Base-by-base conservation (phyloP, 2,113 vertebrate species). In the Gymnogyps californianus region DNA sequence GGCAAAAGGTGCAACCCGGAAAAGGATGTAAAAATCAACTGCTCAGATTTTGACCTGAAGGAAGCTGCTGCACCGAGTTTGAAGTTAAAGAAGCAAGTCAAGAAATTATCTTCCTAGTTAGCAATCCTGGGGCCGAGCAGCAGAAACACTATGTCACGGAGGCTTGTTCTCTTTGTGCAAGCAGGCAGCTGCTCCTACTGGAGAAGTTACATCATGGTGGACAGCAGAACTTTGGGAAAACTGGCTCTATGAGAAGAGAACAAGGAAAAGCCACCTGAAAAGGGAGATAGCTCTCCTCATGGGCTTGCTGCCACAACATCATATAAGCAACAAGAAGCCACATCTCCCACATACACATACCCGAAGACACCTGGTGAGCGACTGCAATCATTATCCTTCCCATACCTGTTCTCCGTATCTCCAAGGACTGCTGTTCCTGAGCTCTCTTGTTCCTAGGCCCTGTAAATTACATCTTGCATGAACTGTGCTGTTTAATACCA, bases 121-220 rank as follows among this genome's bases (percentile, higher is more conserved):
- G 20, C 3, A 1, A 25, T 31, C 16, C 61, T 42, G 62, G 31
- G 26, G 29, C 67, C 36, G 44, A 61, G 65, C 67, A 91, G 71
- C 31, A 80, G 32, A 54, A 94, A 55, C 13, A 13, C 19, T 19
- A 2, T 2, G 1, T 29, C 29, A 42, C 0, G 0, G 47, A 61
- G 32, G 24, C 20, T 65, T 59, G 21, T 38, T 42, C 64, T 79
- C 22, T 59, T 49, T 83, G 52, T 15, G n/a, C 11, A 28, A 85
- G 70, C 10, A 51, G n/a, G 13, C n/a, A 88, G 47, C 8, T 76
- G 44, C 24, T 90, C 26, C 52, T 94, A 7, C 66, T 62, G 61
- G 28, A 67, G 59, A 70, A 40, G 34, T 42, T 25, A 74, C 47
- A 46, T 28, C 61, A 10, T 0, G 10, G 29, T 26, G 15, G 57